Evolutionary conservation across 2,888 invertebrate genomes (phyloP).

Genomic region (Scaptomyza parva): DNA sequence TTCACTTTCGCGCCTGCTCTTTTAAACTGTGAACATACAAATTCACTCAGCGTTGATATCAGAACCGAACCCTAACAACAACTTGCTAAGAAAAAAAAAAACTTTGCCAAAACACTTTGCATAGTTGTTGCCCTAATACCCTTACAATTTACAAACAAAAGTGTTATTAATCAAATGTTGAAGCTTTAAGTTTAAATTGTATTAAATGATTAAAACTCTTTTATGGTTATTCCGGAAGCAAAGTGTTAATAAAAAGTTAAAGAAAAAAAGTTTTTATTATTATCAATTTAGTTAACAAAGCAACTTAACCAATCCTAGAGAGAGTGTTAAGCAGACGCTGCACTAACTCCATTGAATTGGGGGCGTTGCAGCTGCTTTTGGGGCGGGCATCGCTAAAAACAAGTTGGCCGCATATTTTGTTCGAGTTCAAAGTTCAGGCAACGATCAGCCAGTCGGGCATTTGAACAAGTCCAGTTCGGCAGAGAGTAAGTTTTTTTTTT

Average conservation of each 20-base stretch:
- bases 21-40: constrained; percentile 83
- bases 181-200: not conserved
- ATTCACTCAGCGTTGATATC: constrained; percentile 84
- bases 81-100: constrained; percentile 19
- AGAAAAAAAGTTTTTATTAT: not conserved
- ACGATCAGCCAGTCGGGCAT: constrained; percentile 55
- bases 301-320: constrained; percentile 12
- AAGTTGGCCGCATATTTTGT: constrained; percentile 79
- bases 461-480: constrained; percentile 59
- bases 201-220: too few species aligned
- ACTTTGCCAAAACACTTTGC: not conserved
- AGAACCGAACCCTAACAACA: constrained; percentile 56
- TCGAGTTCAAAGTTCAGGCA: constrained; percentile 72
- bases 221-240: too few species aligned
- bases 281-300: not conserved
- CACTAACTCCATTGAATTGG: constrained; percentile 52
- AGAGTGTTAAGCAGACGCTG: constrained; percentile 45
- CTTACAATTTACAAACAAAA: constrained; percentile 5
- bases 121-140: constrained; percentile 21
- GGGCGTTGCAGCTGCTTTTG: constrained; percentile 70
- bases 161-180: not conserved
- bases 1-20: constrained; percentile 80
- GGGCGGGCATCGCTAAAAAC: constrained; percentile 64
- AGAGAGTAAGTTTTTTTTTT: constrained; percentile 5
- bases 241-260: too few species aligned